These are phyloP conservation scores for Chrysomela aeneicollis DNA, from an alignment of 2,888 invertebrate genomes.

Conservation along the genomic window DNA sequence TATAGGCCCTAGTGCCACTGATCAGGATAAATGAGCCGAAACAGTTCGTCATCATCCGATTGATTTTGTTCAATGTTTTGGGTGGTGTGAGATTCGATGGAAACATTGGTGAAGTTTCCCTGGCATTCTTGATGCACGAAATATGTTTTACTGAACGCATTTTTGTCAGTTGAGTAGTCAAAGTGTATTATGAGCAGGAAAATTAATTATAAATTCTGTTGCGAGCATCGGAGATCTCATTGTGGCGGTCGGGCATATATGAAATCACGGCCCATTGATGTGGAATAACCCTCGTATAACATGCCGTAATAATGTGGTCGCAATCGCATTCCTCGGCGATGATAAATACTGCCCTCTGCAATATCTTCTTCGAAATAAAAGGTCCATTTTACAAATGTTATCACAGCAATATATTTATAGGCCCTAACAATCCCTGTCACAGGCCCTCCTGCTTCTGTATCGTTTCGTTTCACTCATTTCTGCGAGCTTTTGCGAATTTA, in stretches of 20 bases:
- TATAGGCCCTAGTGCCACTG: too few relatives aligned
- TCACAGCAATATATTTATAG: constrained; percentile 63
- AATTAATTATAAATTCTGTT: constrained; percentile 41
- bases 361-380: constrained; percentile 62
- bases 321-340: constrained; percentile 58
- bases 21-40: too few relatives aligned
- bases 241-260: constrained; percentile 53
- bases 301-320: constrained; percentile 51
- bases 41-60: too few relatives aligned
- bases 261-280: constrained; percentile 55
- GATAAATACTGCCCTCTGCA: constrained; percentile 60
- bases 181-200: constrained; percentile 26
- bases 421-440: constrained; percentile 49
- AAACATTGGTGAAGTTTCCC: too few relatives aligned
- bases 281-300: constrained; percentile 46
- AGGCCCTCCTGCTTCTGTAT: constrained; percentile 41
- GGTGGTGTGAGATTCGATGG: too few relatives aligned
- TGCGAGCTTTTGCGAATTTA: constrained; percentile 66
- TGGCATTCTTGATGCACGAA: neutral
- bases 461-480: constrained; percentile 61
- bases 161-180: constrained; percentile 1
- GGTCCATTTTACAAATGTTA: constrained; percentile 63
- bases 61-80: too few relatives aligned
- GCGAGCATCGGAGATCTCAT: constrained; percentile 45
- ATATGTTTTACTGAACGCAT: neutral